Base-by-base conservation (phyloP, 1,140 invertebrate genomes). In the Pararge aegeria region DNA sequence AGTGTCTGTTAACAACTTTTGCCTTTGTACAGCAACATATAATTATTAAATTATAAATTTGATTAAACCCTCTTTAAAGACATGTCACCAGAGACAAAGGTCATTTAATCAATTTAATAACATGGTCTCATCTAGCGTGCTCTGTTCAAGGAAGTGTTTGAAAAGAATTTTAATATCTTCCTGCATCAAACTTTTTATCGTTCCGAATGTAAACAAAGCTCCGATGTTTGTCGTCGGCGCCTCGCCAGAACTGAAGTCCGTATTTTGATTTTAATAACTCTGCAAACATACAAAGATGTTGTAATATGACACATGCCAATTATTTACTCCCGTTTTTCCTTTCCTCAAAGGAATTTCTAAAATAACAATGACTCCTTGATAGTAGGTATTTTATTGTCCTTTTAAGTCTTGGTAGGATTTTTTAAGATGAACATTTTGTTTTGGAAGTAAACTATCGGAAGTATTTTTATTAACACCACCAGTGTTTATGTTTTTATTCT, bases 211-310 rank as follows among this genome's bases (percentile, higher is more conserved):
- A 72, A 68, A 60, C 66, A 68, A 24, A 52, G 53, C 55, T 30
- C 30, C 46, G 55, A 67, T 66, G 64, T 70, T 68, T 70, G 69
- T 52, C 55, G 46, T 64, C 42, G 20, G 0, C 46, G 57, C 46
- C 21, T 66, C 40, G 54, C 63, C 49, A 53, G n/a, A n/a, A n/a
- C n/a, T 4, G 55, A 63, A 60, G 63, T 52, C 52, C 38, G 64
- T 48, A 63, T 79, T 80, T 80, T 82, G 75, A 80, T 82, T 75
- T 71, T 74, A 76, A 71, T 74, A 72, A 72, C 70, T 64, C 37
- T 50, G 62, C 74, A 78, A 79, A 81, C 68, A 68, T 21, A 61
- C 69, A 68, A 66, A 78, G 74, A 73, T 66, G 63, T 57, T 69
- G 58, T 71, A 74, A 71, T 55, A 21, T 55, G 67, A 70, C 61